phyloP scores from a whole-genome alignment of 2,797 vertebrate species.

The Linurgus olivaceus region DNA sequence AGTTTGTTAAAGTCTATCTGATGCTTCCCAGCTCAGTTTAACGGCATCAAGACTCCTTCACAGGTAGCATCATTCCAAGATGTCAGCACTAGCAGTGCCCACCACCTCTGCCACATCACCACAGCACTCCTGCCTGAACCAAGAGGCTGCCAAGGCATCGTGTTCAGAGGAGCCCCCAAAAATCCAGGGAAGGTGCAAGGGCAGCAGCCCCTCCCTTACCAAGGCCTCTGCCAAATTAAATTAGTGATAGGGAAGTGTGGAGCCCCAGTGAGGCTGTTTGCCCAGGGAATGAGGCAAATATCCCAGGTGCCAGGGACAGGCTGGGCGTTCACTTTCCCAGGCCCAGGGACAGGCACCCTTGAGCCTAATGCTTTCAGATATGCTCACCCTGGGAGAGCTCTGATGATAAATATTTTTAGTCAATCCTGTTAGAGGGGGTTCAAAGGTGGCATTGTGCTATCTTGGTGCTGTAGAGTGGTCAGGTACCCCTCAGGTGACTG shows the following conservation, averaged over 20 bases:
- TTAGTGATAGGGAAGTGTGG: neutral
- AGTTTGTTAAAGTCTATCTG: neutral
- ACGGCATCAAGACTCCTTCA: neutral
- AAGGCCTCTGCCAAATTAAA: neutral
- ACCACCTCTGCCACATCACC: neutral
- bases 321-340: neutral
- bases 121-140: neutral
- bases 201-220: neutral
- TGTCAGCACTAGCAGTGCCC: neutral
- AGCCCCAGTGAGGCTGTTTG: neutral
- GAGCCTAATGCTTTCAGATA: accelerated
- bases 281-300: neutral
- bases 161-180: neutral
- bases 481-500: neutral
- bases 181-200: neutral
- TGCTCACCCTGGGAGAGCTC: accelerated
- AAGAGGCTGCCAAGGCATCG: accelerated
- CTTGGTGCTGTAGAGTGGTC: neutral
- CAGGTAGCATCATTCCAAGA: neutral
- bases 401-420: neutral
- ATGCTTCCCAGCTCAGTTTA: neutral
- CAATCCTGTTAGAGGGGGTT: neutral
- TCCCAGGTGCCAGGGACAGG: neutral
- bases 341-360: accelerated
- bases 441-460: neutral